These are phyloP conservation scores for cattle (Bos taurus) DNA, from an alignment of 2,113 vertebrate species.

Conservation along the genomic window ARS-UCD2.0 NC_037349.1:53809501-53810000, in stretches of 20 bases:
- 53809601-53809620: not conserved
- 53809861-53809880: not conserved
- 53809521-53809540: accelerated
- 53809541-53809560: not conserved
- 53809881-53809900: not conserved
- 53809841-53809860: not conserved
- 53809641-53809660: too few species aligned
- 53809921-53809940: too few species aligned
- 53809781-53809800: not conserved
- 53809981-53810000: not conserved
- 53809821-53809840: not conserved
- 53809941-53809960: not conserved
- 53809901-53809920: not conserved
- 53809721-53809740: not conserved
- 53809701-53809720: not conserved
- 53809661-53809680: too few species aligned
- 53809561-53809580: not conserved
- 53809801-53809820: not conserved
- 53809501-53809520: not conserved
- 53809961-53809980: not conserved
- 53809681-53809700: not conserved
- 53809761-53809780: not conserved
- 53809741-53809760: not conserved
- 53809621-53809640: too few species aligned
- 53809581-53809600: not conserved